Evolutionary conservation across 2,888 invertebrate species (phyloP).

Genomic region (Cataglyphis altisquamis): DNA sequence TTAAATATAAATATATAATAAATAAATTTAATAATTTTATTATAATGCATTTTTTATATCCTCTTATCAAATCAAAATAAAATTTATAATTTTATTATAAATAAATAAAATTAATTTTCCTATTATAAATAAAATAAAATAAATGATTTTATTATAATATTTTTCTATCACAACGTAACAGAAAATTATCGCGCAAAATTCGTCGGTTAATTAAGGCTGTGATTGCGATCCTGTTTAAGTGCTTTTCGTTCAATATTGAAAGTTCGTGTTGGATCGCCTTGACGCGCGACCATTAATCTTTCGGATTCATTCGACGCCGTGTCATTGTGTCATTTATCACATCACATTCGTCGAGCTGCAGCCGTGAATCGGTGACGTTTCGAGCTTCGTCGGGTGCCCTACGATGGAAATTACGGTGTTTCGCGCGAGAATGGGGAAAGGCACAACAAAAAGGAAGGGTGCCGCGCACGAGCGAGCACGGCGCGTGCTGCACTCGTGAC

Average conservation of each 20-base stretch:
- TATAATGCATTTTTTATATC: no score
- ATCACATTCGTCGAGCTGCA: constrained; percentile 19
- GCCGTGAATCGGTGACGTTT: constrained; percentile 36
- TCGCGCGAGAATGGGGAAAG: constrained; percentile 14
- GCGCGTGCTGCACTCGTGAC: constrained; percentile 53
- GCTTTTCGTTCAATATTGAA: constrained; percentile 15
- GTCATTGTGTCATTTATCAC: constrained; percentile 52
- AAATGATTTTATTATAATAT: no score
- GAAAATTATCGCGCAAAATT: background rate
- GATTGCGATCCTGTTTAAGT: background rate
- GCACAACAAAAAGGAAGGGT: constrained; percentile 34
- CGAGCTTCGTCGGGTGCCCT: constrained; percentile 18
- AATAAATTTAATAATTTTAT: no score
- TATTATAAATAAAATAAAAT: no score
- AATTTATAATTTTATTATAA: no score
- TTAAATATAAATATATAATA: no score
- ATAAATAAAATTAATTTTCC: no score
- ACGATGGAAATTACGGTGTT: constrained; percentile 22
- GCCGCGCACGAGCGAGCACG: constrained; percentile 68
- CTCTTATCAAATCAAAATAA: no score
- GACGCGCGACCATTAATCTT: constrained; percentile 29
- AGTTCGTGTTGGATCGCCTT: background rate
- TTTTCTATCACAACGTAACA: no score
- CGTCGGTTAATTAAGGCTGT: background rate
- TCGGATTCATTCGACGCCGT: constrained; percentile 16